These are phyloP conservation scores for Silurus lanzhouensis DNA, from an alignment of 2,797 vertebrate genomes.

Conservation along the genomic window DNA sequence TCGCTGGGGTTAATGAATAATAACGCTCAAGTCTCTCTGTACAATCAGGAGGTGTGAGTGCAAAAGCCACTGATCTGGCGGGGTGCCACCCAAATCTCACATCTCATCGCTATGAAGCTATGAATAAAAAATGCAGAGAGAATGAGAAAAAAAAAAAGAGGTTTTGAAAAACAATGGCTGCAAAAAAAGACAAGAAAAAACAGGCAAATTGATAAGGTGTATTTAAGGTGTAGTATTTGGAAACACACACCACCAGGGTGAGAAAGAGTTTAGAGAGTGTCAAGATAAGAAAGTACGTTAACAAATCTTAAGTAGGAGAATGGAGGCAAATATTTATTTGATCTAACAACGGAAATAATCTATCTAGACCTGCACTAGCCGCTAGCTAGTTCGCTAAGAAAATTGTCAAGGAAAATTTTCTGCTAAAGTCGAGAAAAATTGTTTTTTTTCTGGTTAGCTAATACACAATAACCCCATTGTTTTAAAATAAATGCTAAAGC, in stretches of 20 bases:
- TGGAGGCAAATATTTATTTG: background rate
- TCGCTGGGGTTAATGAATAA: background rate
- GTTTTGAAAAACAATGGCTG: no score
- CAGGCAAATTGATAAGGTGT: background rate
- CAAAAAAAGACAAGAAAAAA: no score
- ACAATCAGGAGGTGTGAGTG: background rate
- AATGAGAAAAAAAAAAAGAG: background rate
- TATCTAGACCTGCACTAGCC: background rate
- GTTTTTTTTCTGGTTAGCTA: background rate
- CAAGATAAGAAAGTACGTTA: background rate
- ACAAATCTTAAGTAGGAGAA: background rate
- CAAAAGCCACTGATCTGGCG: background rate
- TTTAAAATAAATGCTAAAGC: background rate
- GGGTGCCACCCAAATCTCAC: conserved; percentile 1
- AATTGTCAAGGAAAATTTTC: background rate
- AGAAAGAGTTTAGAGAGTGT: background rate
- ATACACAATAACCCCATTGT: background rate
- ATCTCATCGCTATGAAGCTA: background rate
- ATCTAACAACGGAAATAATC: background rate
- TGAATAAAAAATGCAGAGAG: background rate
- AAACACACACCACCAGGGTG: background rate
- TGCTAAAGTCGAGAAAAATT: background rate
- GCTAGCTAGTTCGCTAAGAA: background rate
- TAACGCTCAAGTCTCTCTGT: background rate
- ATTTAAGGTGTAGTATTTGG: background rate